Percentiles rank a stretch among this genome's conserved stretches.
Conservation (phyloP, 2,113 vertebrate genomes). For the Ceratotherium simum region DNA sequence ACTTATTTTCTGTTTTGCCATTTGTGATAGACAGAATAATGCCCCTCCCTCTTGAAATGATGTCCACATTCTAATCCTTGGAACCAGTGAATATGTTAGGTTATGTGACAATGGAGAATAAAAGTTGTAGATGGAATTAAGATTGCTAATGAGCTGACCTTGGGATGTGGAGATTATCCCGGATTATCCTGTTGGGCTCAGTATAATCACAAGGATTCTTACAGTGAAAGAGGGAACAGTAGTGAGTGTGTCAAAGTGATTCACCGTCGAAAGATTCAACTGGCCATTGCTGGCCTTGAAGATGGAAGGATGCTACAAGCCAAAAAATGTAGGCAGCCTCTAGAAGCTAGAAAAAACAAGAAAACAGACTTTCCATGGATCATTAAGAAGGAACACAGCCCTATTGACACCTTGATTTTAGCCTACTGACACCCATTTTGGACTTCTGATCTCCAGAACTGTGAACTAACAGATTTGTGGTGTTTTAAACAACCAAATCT, state of each 20-base stretch:
- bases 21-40: background rate
- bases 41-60: background rate
- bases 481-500: background rate
- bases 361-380: background rate
- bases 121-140: background rate
- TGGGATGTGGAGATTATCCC: too few relatives aligned
- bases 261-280: background rate
- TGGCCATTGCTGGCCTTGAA: background rate
- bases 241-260: background rate
- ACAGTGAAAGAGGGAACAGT: background rate
- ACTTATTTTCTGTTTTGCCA: background rate
- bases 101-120: too few relatives aligned
- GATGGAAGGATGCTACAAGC: background rate
- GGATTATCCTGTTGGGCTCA: background rate
- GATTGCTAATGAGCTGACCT: background rate
- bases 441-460: background rate
- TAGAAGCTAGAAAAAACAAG: background rate
- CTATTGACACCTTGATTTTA: background rate
- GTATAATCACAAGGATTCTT: background rate
- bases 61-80: background rate
- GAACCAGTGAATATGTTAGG: background rate
- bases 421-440: background rate
- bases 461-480: background rate
- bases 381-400: background rate
- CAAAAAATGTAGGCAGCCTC: background rate